phyloP scores from a whole-genome alignment of 2,797 vertebrate genomes.

The Corythornis leucogaster region DNA sequence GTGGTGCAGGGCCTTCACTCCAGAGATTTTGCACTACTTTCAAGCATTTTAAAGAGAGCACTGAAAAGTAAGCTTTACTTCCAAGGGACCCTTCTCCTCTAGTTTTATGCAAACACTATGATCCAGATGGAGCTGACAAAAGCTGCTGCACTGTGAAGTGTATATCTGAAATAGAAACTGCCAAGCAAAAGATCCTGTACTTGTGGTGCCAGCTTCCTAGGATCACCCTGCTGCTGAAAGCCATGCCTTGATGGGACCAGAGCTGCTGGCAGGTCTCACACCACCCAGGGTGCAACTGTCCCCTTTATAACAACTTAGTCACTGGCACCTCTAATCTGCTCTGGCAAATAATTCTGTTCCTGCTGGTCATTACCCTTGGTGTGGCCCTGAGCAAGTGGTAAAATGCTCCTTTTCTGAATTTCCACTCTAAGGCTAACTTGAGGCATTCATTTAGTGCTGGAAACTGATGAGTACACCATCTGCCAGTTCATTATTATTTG shows the following conservation, averaged over 20 bases:
- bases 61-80: constrained; percentile 12
- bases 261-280: neutral
- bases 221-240: neutral
- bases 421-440: constrained; percentile 58
- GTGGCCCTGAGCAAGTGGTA: constrained; percentile 27
- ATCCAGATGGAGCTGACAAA: constrained; percentile 9
- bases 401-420: constrained; percentile 37
- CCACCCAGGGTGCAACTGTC: neutral
- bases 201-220: neutral
- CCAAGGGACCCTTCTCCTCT: neutral
- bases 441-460: constrained; percentile 43
- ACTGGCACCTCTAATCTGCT: neutral
- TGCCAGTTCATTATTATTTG: constrained; percentile 18
- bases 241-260: neutral
- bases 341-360: constrained; percentile 8
- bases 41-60: neutral
- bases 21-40: neutral
- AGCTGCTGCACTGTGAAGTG: fast-evolving
- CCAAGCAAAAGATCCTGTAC: neutral
- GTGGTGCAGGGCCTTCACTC: neutral
- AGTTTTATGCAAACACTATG: constrained; percentile 17
- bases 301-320: fast-evolving
- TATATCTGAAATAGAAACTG: neutral
- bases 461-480: constrained; percentile 36
- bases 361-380: neutral